Percentiles rank a stretch among this genome's conserved stretches.
Conservation (phyloP, 2,113 vertebrate species). For the Actenoides hombroni region DNA sequence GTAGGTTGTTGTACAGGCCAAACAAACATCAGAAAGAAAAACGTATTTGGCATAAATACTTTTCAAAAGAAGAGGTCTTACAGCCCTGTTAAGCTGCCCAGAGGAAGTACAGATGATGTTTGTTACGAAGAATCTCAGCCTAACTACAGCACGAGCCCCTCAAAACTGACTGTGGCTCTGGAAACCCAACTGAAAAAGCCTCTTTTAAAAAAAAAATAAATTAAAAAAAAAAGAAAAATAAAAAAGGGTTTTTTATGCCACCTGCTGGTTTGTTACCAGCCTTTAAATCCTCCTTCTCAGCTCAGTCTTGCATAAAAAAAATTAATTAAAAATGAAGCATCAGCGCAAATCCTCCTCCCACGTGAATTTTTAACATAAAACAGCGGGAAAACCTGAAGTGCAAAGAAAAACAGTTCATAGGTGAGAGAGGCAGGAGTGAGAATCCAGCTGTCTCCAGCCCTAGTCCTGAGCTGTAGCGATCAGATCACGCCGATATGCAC, state of each 20-base stretch:
- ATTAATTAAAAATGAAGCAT: background rate
- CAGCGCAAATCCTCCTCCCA: background rate
- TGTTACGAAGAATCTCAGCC: accelerated
- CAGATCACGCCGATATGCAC: accelerated
- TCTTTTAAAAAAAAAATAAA: background rate
- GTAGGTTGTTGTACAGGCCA: background rate
- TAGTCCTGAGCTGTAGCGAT: background rate
- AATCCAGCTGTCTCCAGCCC: background rate
- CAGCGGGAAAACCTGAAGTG: background rate
- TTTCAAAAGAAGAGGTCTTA: background rate
- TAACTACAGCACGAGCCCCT: accelerated
- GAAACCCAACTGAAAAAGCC: background rate
- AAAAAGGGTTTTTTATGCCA: background rate
- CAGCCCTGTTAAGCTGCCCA: background rate
- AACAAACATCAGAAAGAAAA: background rate
- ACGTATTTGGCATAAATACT: background rate
- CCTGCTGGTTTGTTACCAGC: background rate
- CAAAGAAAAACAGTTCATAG: background rate
- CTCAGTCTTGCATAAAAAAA: background rate
- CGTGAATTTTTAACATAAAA: background rate
- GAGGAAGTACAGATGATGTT: background rate
- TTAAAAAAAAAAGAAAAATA: background rate
- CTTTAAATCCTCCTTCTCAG: background rate
- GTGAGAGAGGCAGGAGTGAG: background rate
- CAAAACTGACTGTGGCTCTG: background rate